These are phyloP conservation scores for Temnothorax ravouxi DNA, from an alignment of 2,888 invertebrate genomes.

Conservation along the genomic window DNA sequence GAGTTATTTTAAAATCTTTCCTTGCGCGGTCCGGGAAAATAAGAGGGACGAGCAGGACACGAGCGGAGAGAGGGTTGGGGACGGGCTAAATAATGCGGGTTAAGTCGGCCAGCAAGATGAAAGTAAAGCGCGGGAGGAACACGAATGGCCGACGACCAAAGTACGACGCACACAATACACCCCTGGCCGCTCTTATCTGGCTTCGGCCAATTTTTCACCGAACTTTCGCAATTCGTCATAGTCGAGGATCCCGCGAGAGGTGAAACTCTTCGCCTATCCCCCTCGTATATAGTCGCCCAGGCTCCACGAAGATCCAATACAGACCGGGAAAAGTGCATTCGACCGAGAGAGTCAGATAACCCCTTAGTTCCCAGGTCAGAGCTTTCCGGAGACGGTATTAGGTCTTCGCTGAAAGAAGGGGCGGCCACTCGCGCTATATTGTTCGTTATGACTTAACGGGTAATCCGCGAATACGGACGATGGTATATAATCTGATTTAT, in stretches of 20 bases:
- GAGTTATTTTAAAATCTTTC: conserved; percentile 50
- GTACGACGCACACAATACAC: conserved; percentile 58
- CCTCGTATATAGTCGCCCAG: conserved; percentile 36
- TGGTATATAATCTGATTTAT: conserved; percentile 1
- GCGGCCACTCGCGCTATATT: conserved; percentile 1
- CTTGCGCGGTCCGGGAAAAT: neutral
- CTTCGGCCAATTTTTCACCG: conserved; percentile 73
- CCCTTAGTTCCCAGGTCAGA: conserved; percentile 71
- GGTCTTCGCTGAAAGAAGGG: conserved; percentile 37
- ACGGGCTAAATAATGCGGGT: conserved; percentile 51
- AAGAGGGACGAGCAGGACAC: neutral
- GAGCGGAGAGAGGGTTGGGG: neutral
- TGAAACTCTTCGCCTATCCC: conserved; percentile 31
- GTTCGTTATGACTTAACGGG: conserved; percentile 22
- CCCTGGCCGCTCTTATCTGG: conserved; percentile 55
- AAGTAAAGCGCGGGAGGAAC: conserved; percentile 30
- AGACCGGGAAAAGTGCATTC: conserved; percentile 74
- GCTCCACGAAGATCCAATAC: conserved; percentile 70
- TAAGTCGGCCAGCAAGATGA: conserved; percentile 47
- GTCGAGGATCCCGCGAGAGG: conserved; percentile 51
- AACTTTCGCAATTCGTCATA: conserved; percentile 79
- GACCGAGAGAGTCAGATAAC: conserved; percentile 80
- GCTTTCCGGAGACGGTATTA: conserved; percentile 59
- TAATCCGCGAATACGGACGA: neutral
- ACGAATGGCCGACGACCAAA: conserved; percentile 54